Conservation (phyloP, 2,113 vertebrate species). For the Aphelocoma coerulescens region DNA sequence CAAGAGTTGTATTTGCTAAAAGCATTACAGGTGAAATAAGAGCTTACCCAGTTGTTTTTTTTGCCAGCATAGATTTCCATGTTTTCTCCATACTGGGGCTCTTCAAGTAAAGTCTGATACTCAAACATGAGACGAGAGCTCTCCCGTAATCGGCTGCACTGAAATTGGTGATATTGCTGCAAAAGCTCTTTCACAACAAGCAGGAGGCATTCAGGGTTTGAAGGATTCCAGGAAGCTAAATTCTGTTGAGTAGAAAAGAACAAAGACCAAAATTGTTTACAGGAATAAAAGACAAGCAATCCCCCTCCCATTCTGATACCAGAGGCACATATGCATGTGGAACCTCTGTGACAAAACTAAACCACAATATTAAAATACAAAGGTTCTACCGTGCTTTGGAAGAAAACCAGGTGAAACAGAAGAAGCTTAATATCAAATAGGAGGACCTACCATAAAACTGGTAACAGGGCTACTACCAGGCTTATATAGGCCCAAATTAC, state of each 20-base stretch:
- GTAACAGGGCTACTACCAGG: neutral
- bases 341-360: neutral
- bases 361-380: neutral
- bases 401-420: neutral
- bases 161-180: constrained; percentile 95
- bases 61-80: constrained; percentile 96
- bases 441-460: neutral
- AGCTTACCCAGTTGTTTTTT: constrained; percentile 96
- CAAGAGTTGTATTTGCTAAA: neutral
- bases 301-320: neutral
- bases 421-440: neutral
- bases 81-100: constrained; percentile 89
- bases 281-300: neutral
- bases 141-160: constrained; percentile 90
- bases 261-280: neutral
- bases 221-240: constrained; percentile 89
- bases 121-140: constrained; percentile 98
- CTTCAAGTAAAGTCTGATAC: constrained; percentile 94
- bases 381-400: neutral
- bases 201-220: constrained; percentile 88
- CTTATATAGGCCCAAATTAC: neutral
- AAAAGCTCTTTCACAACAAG: constrained; percentile 96
- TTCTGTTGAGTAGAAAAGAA: constrained; percentile 75
- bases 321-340: neutral
- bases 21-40: neutral